These are phyloP conservation scores for Microplitis mediator DNA, from an alignment of 1,140 invertebrate species.

Conservation along the genomic window DNA sequence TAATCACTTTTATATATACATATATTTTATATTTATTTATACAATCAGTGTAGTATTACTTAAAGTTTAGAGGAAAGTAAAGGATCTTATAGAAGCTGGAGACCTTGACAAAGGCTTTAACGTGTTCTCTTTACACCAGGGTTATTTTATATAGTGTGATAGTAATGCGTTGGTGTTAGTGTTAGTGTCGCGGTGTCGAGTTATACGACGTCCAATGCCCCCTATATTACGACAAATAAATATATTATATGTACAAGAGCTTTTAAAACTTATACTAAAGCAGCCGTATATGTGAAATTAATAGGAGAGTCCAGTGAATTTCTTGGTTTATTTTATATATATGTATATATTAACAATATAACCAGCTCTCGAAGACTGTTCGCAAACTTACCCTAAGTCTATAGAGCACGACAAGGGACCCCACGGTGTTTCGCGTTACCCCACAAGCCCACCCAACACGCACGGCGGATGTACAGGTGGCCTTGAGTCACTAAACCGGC, in stretches of 20 bases:
- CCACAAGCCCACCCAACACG: slow-evolving; percentile 34
- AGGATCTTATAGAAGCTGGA: slow-evolving; percentile 5
- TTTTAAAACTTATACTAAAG: neutral
- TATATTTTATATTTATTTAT: too few relatives aligned
- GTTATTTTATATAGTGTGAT: neutral
- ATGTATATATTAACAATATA: neutral
- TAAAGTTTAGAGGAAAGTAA: too few relatives aligned
- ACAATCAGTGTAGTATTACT: too few relatives aligned
- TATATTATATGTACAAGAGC: neutral
- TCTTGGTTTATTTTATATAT: too few relatives aligned
- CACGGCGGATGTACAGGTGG: slow-evolving; percentile 40
- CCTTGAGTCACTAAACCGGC: slow-evolving; percentile 25
- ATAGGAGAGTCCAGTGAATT: neutral
- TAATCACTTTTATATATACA: neutral
- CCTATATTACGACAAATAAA: neutral
- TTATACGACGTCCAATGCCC: slow-evolving; percentile 28
- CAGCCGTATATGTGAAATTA: neutral
- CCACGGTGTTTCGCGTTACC: slow-evolving; percentile 38
- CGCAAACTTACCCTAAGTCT: slow-evolving; percentile 22
- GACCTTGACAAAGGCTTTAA: slow-evolving; percentile 17
- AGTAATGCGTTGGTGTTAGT: neutral
- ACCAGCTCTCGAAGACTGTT: neutral
- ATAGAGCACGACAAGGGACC: neutral
- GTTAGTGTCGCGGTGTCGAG: slow-evolving; percentile 22
- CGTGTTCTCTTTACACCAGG: neutral